Base-by-base conservation (phyloP, 2,113 vertebrate genomes). In the Balaeniceps rex region DNA sequence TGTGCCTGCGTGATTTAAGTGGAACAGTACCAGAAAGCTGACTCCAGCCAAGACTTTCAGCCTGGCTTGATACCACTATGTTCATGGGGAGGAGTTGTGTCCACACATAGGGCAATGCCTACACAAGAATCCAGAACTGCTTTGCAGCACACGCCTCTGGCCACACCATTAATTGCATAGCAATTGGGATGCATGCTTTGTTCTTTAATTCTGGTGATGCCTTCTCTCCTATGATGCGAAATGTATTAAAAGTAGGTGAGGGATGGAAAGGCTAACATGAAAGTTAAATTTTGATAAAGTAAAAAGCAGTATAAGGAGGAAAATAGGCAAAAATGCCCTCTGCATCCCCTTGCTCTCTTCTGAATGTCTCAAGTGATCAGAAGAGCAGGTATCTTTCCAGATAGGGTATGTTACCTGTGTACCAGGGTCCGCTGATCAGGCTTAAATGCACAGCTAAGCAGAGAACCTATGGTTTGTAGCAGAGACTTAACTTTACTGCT, bases 141-240 rank as follows among this genome's bases (percentile, higher is more conserved):
- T 34, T 34, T 55, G 68, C 40, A n/a, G 23, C 33, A 47, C 2
- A 0, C 4, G 8, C 11, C 69, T 40, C 49, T 86, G 77, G 61
- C 28, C 2, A 0, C 38, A 76, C 28, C 0, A 0, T 57, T 28
- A 46, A 8, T 10, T 47, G 26, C 10, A 29, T 5, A 12, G 21
- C 28, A 5, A 17, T 15, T 74, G 61, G 40, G 25, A 29, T 79
- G 19, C 2, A 4, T 14, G 17, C 21, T 82, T 55, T n/a, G 16
- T 47, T 77, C 60, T 55, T 65, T 11, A 8, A 12, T 78, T 38
- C 31, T 70, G 13, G 26, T 61, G 16, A 33, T 58, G 13, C 9
- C 47, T 63, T 63, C 40, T 44, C 17, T 49, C 14, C 15, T 5
- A 13, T 54, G 14, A 49, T 34, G n/a, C 4, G 5, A 47, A 65